phyloP scores from a whole-genome alignment of 2,113 vertebrate genomes.

The Channa maculata region DNA sequence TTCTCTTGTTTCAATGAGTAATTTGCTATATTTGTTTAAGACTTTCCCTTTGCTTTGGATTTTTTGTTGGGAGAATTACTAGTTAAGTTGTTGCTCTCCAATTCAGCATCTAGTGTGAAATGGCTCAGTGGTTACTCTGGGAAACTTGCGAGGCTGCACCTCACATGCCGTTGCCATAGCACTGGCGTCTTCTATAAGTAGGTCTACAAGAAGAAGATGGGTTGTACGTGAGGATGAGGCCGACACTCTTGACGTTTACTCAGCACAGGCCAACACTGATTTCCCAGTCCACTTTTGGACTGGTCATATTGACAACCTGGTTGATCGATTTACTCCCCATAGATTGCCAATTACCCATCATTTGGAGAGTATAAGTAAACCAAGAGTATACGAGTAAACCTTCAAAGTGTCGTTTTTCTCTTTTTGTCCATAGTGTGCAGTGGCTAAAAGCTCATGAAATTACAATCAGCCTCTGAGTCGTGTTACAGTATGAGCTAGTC shows the following conservation, averaged over 20 bases:
- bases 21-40: not conserved
- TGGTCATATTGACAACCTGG: slow-evolving; percentile 23
- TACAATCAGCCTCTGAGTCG: slow-evolving; percentile 54
- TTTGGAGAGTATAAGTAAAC: slow-evolving; percentile 23
- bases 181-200: slow-evolving; percentile 19
- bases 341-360: slow-evolving; percentile 15
- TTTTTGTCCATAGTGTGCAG: slow-evolving; percentile 3
- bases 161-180: slow-evolving; percentile 76
- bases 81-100: not conserved
- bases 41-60: slow-evolving; percentile 8
- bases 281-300: not conserved
- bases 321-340: slow-evolving; percentile 35
- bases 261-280: not conserved
- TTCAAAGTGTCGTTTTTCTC: slow-evolving; percentile 25
- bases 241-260: slow-evolving; percentile 7
- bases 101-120: slow-evolving; percentile 4
- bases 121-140: slow-evolving; percentile 52
- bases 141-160: slow-evolving; percentile 54
- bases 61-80: slow-evolving; percentile 1
- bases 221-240: slow-evolving; percentile 41
- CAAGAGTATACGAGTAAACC: slow-evolving; percentile 12
- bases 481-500: slow-evolving; percentile 39
- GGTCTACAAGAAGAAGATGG: slow-evolving; percentile 42
- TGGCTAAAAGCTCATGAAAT: slow-evolving; percentile 36
- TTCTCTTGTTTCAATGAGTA: not conserved